Conservation (phyloP, 2,113 vertebrate genomes). For the Perca flavescens region DNA sequence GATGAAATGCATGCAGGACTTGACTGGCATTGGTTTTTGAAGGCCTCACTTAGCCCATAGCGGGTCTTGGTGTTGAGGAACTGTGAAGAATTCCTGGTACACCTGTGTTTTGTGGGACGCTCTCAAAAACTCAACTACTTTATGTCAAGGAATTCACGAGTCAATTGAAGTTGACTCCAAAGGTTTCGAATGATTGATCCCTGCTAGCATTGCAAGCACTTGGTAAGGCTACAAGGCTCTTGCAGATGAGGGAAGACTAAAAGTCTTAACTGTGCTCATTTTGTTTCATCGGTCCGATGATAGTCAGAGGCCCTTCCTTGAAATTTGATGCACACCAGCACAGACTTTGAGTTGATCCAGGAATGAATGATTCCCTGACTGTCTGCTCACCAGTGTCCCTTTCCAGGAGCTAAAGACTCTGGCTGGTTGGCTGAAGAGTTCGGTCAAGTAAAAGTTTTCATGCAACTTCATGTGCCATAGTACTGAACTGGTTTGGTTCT, state of each 20-base stretch:
- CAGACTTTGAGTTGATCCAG: constrained; percentile 34
- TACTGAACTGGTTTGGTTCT: constrained; percentile 40
- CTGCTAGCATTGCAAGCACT: constrained; percentile 9
- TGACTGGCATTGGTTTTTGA: constrained; percentile 5
- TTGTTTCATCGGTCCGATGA: constrained; percentile 20
- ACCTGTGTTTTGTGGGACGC: not conserved
- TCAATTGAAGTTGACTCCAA: constrained; percentile 3
- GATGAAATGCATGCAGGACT: constrained; percentile 76
- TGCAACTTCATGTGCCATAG: constrained; percentile 65
- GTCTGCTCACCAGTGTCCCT: constrained; percentile 29
- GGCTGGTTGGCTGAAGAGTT: constrained; percentile 23
- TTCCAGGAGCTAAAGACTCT: not conserved
- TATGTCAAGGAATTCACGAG: not conserved
- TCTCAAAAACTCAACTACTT: not conserved
- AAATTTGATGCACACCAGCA: constrained; percentile 73
- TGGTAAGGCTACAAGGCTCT: constrained; percentile 3
- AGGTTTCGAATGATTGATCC: not conserved
- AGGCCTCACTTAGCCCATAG: not conserved
- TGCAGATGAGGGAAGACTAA: constrained; percentile 9
- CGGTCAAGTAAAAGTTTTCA: constrained; percentile 15
- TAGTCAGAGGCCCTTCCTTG: constrained; percentile 37
- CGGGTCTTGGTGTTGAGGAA: not conserved
- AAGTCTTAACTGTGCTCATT: constrained; percentile 20
- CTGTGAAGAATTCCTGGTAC: constrained; percentile 4
- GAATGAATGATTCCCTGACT: constrained; percentile 17